These are phyloP conservation scores for Poecilus cupreus DNA, from an alignment of 2,888 invertebrate genomes.

Conservation along the genomic window DNA sequence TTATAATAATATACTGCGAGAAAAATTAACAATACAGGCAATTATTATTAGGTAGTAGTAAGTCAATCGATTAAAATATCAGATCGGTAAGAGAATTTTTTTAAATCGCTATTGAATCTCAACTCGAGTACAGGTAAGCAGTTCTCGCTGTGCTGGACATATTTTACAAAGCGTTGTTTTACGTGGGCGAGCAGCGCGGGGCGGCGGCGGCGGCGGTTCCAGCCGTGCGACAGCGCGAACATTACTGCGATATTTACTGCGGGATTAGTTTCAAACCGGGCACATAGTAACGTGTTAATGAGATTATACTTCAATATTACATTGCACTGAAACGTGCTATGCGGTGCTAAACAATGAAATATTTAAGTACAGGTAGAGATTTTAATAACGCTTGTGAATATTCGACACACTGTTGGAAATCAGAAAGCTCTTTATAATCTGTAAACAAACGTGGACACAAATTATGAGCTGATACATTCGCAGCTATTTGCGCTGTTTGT, in stretches of 20 bases:
- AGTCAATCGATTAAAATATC: too few species aligned
- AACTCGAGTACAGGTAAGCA: too few species aligned
- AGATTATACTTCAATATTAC: conserved; percentile 59
- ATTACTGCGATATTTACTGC: conserved; percentile 51
- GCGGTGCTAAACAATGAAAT: conserved; percentile 53
- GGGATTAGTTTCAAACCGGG: conserved; percentile 56
- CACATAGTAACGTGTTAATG: conserved; percentile 59
- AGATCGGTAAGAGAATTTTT: too few species aligned
- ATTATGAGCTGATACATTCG: background rate
- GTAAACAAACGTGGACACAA: background rate
- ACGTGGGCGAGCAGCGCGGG: too few species aligned
- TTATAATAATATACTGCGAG: too few species aligned
- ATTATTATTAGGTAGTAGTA: too few species aligned
- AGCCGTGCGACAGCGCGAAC: conserved; percentile 24
- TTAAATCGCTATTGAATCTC: too few species aligned
- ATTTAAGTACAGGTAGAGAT: conserved; percentile 53
- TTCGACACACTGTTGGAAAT: conserved; percentile 7
- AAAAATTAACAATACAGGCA: too few species aligned
- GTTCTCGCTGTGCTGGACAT: too few species aligned
- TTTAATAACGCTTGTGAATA: conserved; percentile 53
- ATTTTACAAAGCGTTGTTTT: too few species aligned
- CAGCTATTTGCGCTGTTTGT: background rate
- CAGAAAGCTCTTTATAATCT: background rate
- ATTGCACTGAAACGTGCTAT: conserved; percentile 49
- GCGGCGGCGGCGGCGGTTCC: too few species aligned